Conservation (phyloP, 2,888 invertebrate genomes). For the Heteromurus nitidus region DNA sequence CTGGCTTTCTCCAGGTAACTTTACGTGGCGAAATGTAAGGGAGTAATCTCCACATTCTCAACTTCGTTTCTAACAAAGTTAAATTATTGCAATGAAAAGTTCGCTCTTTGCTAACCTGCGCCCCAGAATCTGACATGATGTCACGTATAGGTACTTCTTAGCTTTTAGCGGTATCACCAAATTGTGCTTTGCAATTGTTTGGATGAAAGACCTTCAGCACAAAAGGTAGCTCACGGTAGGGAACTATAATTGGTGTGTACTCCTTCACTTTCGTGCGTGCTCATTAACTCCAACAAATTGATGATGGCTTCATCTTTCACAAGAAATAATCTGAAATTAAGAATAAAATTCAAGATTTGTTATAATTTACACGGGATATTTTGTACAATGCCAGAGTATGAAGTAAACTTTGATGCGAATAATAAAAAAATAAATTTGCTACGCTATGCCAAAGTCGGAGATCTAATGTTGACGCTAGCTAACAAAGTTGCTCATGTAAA, state of each 20-base stretch:
- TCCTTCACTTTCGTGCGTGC: too few relatives aligned
- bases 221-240: too few relatives aligned
- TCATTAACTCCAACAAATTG: too few relatives aligned
- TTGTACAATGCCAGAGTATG: not conserved
- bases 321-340: not conserved
- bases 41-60: not conserved
- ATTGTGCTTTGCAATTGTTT: not conserved
- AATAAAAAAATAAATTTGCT: not conserved
- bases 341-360: not conserved
- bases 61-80: not conserved
- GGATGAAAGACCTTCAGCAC: not conserved
- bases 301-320: not conserved
- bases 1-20: not conserved
- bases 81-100: not conserved
- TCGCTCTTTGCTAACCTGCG: conserved; percentile 42
- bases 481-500: too few relatives aligned
- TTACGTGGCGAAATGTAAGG: not conserved
- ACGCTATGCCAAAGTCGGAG: too few relatives aligned
- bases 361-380: not conserved
- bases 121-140: conserved; percentile 59
- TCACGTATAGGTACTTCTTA: not conserved
- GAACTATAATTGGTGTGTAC: too few relatives aligned
- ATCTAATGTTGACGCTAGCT: too few relatives aligned
- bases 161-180: not conserved
- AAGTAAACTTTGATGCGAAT: not conserved